A percentile compares a stretch with the other conserved stretches of the same genome.
Evolutionary conservation across 2,888 invertebrate species (phyloP).

Genomic region (Sinopyrophorus schimmeli): DNA sequence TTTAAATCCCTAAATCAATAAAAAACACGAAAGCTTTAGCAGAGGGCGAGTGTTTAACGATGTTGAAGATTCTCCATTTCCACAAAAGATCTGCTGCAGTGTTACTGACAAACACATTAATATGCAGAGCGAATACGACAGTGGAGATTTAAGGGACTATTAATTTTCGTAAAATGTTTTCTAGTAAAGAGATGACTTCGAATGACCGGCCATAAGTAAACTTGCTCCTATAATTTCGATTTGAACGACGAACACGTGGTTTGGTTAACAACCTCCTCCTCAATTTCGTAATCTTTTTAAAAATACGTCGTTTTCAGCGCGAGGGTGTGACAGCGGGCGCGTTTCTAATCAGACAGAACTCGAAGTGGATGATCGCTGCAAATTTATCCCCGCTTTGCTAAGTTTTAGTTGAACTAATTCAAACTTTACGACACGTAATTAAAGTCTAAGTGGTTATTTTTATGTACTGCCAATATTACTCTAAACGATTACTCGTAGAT

Average conservation of each 20-base stretch:
- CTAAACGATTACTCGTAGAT: conserved; percentile 10
- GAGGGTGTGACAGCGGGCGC: background rate
- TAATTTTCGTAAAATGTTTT: conserved; percentile 18
- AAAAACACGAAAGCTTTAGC: too few relatives aligned
- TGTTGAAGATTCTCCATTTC: conserved; percentile 13
- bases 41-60: conserved; percentile 9
- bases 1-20: too few relatives aligned
- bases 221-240: conserved; percentile 4
- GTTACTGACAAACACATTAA: conserved; percentile 20
- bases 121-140: conserved; percentile 15
- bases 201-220: conserved; percentile 10
- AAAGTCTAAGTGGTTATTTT: conserved; percentile 14
- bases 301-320: background rate
- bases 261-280: background rate
- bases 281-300: background rate
- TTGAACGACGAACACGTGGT: background rate
- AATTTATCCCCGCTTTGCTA: conserved; percentile 17
- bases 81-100: conserved; percentile 15
- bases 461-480: conserved; percentile 9
- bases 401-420: conserved; percentile 19
- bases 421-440: conserved; percentile 18
- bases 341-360: conserved; percentile 16
- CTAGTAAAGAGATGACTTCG: conserved; percentile 17
- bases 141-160: conserved; percentile 14
- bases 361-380: conserved; percentile 10